phyloP scores from a whole-genome alignment of 64 coral and sea anemone species.

The Stylophora pistillata region DNA sequence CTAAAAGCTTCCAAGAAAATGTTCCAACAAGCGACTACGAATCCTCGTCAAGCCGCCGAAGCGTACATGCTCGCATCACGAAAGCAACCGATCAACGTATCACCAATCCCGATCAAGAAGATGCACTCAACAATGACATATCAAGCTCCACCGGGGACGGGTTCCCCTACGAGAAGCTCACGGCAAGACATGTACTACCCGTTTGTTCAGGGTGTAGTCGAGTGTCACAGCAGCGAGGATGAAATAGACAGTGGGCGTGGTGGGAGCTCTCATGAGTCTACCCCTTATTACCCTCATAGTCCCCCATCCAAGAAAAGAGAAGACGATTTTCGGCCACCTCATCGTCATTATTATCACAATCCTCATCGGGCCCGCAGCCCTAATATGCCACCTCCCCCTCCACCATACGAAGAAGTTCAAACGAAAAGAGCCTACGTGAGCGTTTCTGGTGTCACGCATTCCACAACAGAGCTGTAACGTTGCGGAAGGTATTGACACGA shows the following conservation, averaged over 20 bases:
- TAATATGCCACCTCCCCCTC: slow-evolving; percentile 4
- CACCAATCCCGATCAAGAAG: slow-evolving; percentile 59
- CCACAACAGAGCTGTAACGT: slow-evolving; percentile 24
- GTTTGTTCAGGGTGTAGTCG: background rate
- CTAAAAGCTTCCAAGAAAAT: slow-evolving; percentile 91
- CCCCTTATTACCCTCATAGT: slow-evolving; percentile 45
- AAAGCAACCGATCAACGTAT: slow-evolving; percentile 31
- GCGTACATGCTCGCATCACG: slow-evolving; percentile 2
- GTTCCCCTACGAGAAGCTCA: slow-evolving; percentile 11
- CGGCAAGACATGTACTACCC: slow-evolving; percentile 57
- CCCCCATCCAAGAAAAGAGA: slow-evolving; percentile 1
- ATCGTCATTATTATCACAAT: background rate
- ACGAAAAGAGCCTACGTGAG: slow-evolving; percentile 15
- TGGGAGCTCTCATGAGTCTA: slow-evolving; percentile 53
- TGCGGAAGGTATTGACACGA: background rate
- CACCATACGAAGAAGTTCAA: slow-evolving; percentile 44
- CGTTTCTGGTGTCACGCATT: slow-evolving; percentile 33
- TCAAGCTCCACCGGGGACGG: slow-evolving; percentile 15
- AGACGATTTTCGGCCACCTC: background rate
- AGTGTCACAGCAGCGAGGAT: slow-evolving; percentile 69
- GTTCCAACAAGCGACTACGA: slow-evolving; percentile 79
- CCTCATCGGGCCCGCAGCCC: background rate
- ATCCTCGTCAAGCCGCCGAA: slow-evolving; percentile 39
- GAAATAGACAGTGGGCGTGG: slow-evolving; percentile 78
- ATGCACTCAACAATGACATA: slow-evolving; percentile 34